phyloP scores from a whole-genome alignment of 2,888 invertebrate species.

The Drosophila colorata region DNA sequence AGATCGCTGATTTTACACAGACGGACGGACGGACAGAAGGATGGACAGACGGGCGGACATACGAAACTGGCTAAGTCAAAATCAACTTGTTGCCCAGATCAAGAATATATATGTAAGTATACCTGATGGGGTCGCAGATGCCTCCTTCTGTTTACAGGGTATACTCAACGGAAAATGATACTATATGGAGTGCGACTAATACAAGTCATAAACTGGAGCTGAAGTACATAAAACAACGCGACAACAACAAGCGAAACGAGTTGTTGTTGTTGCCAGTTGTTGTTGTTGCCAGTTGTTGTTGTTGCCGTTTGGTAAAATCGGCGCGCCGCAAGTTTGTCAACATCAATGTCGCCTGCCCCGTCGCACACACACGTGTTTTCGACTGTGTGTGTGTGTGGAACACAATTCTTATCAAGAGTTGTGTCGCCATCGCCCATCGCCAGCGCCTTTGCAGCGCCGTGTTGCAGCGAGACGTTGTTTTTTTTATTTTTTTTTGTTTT shows the following conservation, averaged over 20 bases:
- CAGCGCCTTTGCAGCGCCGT: conserved; percentile 55
- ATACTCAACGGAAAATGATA: conserved; percentile 28
- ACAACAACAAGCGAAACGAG: conserved; percentile 48
- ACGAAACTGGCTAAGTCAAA: too few species aligned
- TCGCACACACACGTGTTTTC: neutral
- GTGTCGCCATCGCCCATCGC: conserved; percentile 67
- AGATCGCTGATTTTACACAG: too few species aligned
- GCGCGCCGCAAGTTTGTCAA: conserved; percentile 68
- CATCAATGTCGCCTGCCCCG: conserved; percentile 57
- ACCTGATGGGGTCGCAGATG: too few species aligned
- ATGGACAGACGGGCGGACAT: too few species aligned
- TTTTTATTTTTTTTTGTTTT: neutral
- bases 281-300: conserved; percentile 23
- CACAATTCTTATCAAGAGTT: conserved; percentile 74
- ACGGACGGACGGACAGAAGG: too few species aligned
- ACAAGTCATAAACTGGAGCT: conserved; percentile 76
- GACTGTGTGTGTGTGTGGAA: conserved; percentile 28
- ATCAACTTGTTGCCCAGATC: too few species aligned
- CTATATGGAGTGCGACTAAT: conserved; percentile 59
- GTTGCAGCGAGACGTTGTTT: conserved; percentile 38
- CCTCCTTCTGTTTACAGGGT: conserved; percentile 3
- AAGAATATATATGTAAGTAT: too few species aligned
- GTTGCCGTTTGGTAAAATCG: conserved; percentile 4
- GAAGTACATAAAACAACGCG: conserved; percentile 69
- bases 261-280: conserved; percentile 43